Evolutionary conservation across 2,888 invertebrate genomes (phyloP).

Genomic region (Zaprionus lineosus): DNA sequence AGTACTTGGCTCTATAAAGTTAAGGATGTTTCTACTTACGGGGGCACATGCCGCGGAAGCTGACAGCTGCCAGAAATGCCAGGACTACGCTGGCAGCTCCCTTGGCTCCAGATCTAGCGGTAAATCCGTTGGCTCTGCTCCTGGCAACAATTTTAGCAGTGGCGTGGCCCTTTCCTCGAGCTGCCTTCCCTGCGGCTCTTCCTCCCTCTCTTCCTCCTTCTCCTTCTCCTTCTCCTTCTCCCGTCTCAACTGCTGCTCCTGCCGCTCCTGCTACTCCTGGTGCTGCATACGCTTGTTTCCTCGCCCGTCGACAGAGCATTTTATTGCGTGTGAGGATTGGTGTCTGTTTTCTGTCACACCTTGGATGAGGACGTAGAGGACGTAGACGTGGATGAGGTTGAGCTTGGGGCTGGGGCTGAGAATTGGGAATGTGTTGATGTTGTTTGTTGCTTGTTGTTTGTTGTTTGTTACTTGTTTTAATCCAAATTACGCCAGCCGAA

Average conservation of each 20-base stretch:
- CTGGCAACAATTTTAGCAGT: slow-evolving; percentile 25
- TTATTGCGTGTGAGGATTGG: slow-evolving; percentile 63
- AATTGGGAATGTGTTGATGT: no score
- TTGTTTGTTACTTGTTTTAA: slow-evolving; percentile 40
- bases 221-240: slow-evolving; percentile 1
- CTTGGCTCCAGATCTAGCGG: slow-evolving; percentile 20
- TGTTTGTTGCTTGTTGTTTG: slow-evolving; percentile 26
- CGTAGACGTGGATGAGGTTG: slow-evolving; percentile 19
- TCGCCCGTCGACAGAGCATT: slow-evolving; percentile 65
- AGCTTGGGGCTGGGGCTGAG: slow-evolving; percentile 18
- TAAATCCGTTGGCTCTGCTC: slow-evolving; percentile 28
- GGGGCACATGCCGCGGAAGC: slow-evolving; percentile 65
- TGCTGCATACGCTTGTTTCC: no score
- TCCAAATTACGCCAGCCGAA: slow-evolving; percentile 51
- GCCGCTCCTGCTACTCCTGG: slow-evolving; percentile 29
- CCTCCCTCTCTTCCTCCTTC: not conserved
- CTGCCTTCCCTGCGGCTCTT: not conserved
- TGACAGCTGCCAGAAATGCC: slow-evolving; percentile 76
- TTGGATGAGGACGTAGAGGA: no score
- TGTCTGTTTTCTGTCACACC: slow-evolving; percentile 59
- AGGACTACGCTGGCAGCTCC: slow-evolving; percentile 55
- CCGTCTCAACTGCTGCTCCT: no score
- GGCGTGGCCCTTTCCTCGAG: not conserved
- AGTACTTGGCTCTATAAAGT: slow-evolving; percentile 30
- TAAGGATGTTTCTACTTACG: slow-evolving; percentile 69